Percentiles rank a stretch among this genome's conserved stretches.
Evolutionary conservation across 2,888 invertebrate species (phyloP).

Genomic region (Danaus chrysippus): DNA sequence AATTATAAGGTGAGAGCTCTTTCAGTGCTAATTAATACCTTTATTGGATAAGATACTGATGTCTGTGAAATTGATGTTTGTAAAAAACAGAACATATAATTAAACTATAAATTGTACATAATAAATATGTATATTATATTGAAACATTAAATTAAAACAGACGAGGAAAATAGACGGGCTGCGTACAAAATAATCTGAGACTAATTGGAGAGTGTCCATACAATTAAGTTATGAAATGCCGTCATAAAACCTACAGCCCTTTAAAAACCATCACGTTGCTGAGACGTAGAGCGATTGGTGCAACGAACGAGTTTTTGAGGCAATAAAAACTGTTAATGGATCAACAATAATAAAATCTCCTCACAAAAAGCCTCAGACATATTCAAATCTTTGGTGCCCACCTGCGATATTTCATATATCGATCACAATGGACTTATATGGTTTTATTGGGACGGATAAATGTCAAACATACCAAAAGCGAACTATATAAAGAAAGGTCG

Average conservation of each 20-base stretch:
- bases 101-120: too few relatives aligned
- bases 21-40: conserved; percentile 27
- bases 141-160: neutral
- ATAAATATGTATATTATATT: too few relatives aligned
- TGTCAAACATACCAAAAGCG: conserved; percentile 14
- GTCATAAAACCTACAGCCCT: conserved; percentile 52
- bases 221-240: conserved; percentile 47
- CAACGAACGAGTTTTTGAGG: conserved; percentile 52
- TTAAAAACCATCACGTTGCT: conserved; percentile 57
- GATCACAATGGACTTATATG: conserved; percentile 44
- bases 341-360: conserved; percentile 63
- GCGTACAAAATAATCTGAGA: conserved; percentile 34
- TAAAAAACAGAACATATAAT: conserved; percentile 28
- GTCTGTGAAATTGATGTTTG: conserved; percentile 24
- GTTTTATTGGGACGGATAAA: conserved; percentile 40
- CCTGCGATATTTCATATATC: conserved; percentile 44
- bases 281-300: conserved; percentile 63
- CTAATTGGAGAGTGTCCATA: conserved; percentile 45
- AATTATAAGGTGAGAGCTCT: conserved; percentile 29
- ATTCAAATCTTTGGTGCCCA: conserved; percentile 58
- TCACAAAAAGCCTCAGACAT: conserved; percentile 52
- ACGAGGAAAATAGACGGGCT: neutral
- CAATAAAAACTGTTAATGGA: conserved; percentile 69
- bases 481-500: conserved; percentile 1
- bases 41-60: conserved; percentile 23